Evolutionary conservation across 2,888 invertebrate genomes (phyloP).

Genomic region (Alloscopus bannaensis): DNA sequence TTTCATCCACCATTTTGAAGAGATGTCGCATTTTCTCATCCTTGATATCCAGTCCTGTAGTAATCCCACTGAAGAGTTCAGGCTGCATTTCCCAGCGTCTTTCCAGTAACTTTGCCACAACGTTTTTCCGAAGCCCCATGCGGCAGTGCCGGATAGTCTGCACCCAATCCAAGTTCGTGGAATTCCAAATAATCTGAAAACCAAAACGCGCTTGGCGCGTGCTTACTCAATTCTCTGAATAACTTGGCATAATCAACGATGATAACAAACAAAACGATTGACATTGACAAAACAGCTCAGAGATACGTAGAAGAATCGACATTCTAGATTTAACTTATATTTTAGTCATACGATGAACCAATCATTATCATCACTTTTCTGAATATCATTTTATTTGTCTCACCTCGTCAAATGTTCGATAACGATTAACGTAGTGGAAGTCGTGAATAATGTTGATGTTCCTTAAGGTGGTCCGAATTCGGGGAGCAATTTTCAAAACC

Average conservation of each 20-base stretch:
- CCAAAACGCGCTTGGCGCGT: too few relatives aligned
- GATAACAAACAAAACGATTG: too few relatives aligned
- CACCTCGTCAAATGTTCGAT: constrained; percentile 73
- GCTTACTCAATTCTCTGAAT: too few relatives aligned
- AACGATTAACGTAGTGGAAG: constrained; percentile 72
- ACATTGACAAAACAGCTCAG: too few relatives aligned
- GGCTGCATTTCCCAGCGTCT: constrained; percentile 71
- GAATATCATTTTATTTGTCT: neutral
- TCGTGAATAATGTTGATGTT: constrained; percentile 69
- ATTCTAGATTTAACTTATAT: too few relatives aligned
- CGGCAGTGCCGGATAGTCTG: constrained; percentile 68
- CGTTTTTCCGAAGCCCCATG: constrained; percentile 69
- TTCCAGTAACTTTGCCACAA: constrained; percentile 68
- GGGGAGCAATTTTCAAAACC: constrained; percentile 68
- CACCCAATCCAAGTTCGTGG: constrained; percentile 69
- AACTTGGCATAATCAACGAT: too few relatives aligned
- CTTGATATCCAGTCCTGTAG: constrained; percentile 13
- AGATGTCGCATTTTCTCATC: constrained; percentile 63
- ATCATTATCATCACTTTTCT: neutral
- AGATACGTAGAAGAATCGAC: too few relatives aligned
- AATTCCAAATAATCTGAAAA: constrained; percentile 71
- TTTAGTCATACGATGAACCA: too few relatives aligned
- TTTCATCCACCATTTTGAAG: constrained; percentile 72
- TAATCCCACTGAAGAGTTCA: constrained; percentile 44
- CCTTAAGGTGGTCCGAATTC: constrained; percentile 68